Conservation (phyloP, 2,888 invertebrate species). For the Amphipyra tragopoginis region DNA sequence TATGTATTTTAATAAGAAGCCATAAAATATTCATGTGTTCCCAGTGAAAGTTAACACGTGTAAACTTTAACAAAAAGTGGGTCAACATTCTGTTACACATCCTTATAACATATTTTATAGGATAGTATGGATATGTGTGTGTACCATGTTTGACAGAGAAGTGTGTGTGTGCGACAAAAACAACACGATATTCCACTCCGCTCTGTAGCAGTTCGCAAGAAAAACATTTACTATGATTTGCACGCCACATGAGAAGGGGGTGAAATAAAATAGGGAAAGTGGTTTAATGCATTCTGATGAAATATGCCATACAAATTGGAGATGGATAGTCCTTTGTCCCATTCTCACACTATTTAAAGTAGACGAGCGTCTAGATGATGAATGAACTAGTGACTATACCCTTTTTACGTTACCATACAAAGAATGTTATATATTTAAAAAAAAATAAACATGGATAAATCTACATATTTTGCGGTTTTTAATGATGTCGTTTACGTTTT, state of each 20-base stretch:
- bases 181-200: conserved; percentile 60
- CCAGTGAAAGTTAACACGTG: conserved; percentile 21
- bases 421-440: too few relatives aligned
- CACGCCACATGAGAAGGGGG: conserved; percentile 23
- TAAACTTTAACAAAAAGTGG: conserved; percentile 23
- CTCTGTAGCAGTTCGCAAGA: conserved; percentile 47
- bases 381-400: too few relatives aligned
- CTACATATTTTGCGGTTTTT: too few relatives aligned
- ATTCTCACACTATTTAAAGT: too few relatives aligned
- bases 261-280: neutral
- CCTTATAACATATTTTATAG: conserved; percentile 1
- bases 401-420: too few relatives aligned
- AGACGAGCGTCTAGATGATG: too few relatives aligned
- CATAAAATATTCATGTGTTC: conserved; percentile 27
- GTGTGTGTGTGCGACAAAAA: conserved; percentile 39
- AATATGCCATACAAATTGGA: too few relatives aligned
- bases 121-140: neutral
- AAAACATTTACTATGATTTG: conserved; percentile 58
- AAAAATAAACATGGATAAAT: too few relatives aligned
- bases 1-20: conserved; percentile 21
- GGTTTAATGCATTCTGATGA: too few relatives aligned
- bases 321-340: too few relatives aligned
- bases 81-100: conserved; percentile 10
- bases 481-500: too few relatives aligned
- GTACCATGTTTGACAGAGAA: neutral